Conservation (phyloP, 2,888 invertebrate genomes). For the Pristionchus arcanus region DNA sequence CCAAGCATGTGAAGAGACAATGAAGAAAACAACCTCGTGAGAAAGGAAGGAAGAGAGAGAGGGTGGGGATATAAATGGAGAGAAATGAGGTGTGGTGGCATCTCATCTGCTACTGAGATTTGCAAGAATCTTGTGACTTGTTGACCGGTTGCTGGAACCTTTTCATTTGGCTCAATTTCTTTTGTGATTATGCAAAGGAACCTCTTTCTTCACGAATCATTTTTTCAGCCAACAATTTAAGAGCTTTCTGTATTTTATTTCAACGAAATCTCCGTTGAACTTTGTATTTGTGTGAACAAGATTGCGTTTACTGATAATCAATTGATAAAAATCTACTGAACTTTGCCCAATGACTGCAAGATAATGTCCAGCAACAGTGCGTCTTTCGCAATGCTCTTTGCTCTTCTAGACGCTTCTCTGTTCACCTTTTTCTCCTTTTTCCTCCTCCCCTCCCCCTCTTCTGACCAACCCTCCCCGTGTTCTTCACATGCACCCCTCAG, state of each 20-base stretch:
- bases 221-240: no score
- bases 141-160: no score
- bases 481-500: slow-evolving; percentile 28
- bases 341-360: background rate
- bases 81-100: background rate
- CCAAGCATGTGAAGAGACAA: slow-evolving; percentile 22
- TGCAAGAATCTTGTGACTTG: no score
- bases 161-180: no score
- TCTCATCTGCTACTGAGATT: background rate
- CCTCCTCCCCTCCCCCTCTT: slow-evolving; percentile 2
- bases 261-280: background rate
- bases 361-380: background rate
- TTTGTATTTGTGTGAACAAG: background rate
- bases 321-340: background rate
- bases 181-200: no score
- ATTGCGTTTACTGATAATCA: background rate
- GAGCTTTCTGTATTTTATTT: background rate
- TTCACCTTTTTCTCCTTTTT: background rate
- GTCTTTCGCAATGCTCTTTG: background rate
- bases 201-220: no score
- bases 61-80: slow-evolving; percentile 38
- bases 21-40: slow-evolving; percentile 33
- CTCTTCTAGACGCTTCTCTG: background rate
- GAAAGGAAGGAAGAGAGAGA: background rate
- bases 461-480: background rate